A percentile compares a stretch with the other conserved stretches of the same genome.
Conservation (phyloP, 2,797 vertebrate species). For the Nasua narica region DNA sequence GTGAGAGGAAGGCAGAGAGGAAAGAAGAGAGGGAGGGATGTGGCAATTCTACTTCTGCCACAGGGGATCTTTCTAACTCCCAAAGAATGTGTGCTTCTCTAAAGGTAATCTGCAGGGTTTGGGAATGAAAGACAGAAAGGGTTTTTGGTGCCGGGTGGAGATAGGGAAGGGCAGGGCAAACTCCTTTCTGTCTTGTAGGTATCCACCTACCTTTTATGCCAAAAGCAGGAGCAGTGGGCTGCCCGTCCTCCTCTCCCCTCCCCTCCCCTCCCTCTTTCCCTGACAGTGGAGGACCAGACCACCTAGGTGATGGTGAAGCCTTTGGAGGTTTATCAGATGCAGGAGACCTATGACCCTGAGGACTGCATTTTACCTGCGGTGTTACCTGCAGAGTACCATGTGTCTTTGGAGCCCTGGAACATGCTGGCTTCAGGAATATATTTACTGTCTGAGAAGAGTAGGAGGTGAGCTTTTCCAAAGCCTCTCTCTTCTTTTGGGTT, state of each 20-base stretch:
- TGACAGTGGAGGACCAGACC: background rate
- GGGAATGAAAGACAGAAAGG: background rate
- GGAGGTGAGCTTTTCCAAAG: background rate
- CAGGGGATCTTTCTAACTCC: constrained; percentile 6
- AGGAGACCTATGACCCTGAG: background rate
- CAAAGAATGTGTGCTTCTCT: background rate
- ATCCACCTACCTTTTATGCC: background rate
- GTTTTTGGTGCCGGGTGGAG: background rate
- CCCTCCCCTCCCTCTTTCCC: background rate
- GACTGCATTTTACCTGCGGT: background rate
- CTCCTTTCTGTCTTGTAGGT: background rate
- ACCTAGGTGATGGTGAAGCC: background rate
- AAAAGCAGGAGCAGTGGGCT: background rate
- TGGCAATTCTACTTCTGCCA: background rate
- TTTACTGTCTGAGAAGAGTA: background rate
- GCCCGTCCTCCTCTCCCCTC: no score
- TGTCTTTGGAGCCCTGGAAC: background rate
- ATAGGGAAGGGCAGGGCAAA: background rate
- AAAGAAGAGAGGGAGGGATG: background rate
- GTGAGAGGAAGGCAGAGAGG: background rate
- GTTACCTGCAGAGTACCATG: background rate
- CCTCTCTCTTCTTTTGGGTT: background rate
- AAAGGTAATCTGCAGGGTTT: background rate
- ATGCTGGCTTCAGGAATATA: background rate
- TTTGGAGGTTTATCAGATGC: background rate